Conservation (phyloP, 1,140 invertebrate genomes). For the Telenomus remus region DNA sequence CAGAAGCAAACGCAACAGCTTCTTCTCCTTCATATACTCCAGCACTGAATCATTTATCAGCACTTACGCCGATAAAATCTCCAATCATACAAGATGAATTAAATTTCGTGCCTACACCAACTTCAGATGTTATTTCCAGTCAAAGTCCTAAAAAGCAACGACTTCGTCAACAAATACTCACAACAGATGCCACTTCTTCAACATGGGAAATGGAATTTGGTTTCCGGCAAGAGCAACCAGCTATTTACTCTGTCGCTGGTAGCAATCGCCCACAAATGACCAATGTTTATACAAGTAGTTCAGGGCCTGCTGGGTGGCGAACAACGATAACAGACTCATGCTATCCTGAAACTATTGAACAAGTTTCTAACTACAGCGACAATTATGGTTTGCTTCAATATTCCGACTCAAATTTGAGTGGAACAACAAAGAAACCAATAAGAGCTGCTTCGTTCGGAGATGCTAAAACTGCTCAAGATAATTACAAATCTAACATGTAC, state of each 20-base stretch:
- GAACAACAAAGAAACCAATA: constrained; percentile 75
- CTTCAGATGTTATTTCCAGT: constrained; percentile 57
- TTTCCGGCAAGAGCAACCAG: constrained; percentile 80
- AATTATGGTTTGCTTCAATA: constrained; percentile 64
- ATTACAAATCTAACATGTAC: constrained; percentile 80
- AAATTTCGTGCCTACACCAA: constrained; percentile 63
- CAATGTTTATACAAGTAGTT: constrained; percentile 82
- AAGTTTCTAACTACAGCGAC: constrained; percentile 77
- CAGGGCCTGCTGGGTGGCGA: constrained; percentile 77
- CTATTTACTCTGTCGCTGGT: constrained; percentile 85
- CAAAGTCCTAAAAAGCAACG: constrained; percentile 70
- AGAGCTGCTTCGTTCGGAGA: constrained; percentile 74
- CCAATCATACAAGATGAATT: constrained; percentile 67
- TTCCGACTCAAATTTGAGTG: constrained; percentile 65
- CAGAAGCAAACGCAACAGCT: constrained; percentile 60
- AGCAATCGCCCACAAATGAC: constrained; percentile 82
- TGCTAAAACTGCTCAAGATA: constrained; percentile 79
- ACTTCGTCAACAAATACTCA: constrained; percentile 63
- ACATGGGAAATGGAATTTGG: constrained; percentile 74
- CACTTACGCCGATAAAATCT: constrained; percentile 62
- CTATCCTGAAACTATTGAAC: constrained; percentile 82
- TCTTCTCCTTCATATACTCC: constrained; percentile 57
- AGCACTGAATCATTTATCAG: constrained; percentile 63
- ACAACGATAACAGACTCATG: constrained; percentile 74
- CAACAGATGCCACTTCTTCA: constrained; percentile 54